These are phyloP conservation scores for Drymonia ruficornis DNA, from an alignment of 2,888 invertebrate genomes.

Conservation along the genomic window DNA sequence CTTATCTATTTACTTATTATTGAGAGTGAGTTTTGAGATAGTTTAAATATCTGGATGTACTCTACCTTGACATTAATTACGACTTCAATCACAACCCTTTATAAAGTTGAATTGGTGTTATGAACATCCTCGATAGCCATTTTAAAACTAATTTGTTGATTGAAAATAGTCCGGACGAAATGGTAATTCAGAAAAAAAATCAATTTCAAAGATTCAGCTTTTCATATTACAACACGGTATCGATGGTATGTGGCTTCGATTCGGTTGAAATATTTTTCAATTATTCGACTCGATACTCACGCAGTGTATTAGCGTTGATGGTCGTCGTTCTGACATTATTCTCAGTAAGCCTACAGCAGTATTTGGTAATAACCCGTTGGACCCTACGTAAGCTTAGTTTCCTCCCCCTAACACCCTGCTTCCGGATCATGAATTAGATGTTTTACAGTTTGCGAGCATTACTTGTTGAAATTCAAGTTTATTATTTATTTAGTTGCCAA, in stretches of 20 bases:
- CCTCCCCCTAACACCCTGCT: conserved; percentile 43
- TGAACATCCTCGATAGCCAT: too few relatives aligned
- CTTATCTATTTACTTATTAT: too few relatives aligned
- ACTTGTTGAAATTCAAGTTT: conserved; percentile 28
- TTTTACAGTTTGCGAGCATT: conserved; percentile 36
- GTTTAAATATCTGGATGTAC: too few relatives aligned
- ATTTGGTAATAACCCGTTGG: conserved; percentile 38
- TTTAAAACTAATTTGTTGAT: not conserved
- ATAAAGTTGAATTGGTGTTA: too few relatives aligned
- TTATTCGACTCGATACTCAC: conserved; percentile 49
- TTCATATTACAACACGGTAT: conserved; percentile 31
- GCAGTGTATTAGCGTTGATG: conserved; percentile 52
- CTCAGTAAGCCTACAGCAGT: conserved; percentile 31
- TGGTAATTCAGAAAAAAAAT: not conserved
- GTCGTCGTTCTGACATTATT: conserved; percentile 30
- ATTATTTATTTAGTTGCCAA: conserved; percentile 36
- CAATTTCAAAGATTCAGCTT: conserved; percentile 1
- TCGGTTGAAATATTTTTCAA: conserved; percentile 54
- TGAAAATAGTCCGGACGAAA: not conserved
- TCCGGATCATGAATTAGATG: conserved; percentile 46
- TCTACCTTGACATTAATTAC: too few relatives aligned
- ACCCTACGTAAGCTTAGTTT: conserved; percentile 47
- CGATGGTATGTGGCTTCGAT: conserved; percentile 32
- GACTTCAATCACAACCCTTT: too few relatives aligned
- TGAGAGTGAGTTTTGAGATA: too few relatives aligned